Base-by-base conservation (phyloP, 2,888 invertebrate genomes). In the Trisateles emortualis region DNA sequence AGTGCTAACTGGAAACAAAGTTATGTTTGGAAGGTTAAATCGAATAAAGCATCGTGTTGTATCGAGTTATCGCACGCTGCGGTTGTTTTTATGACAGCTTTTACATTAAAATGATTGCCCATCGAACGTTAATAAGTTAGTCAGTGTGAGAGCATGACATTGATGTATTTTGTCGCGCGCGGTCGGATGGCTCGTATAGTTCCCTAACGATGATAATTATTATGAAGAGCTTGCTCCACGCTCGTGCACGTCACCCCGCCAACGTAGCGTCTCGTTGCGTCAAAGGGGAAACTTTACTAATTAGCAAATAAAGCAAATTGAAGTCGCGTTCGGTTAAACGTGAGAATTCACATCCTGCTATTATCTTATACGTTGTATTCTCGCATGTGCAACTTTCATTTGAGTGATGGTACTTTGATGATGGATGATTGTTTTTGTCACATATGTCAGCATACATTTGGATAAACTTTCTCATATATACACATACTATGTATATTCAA, bases 301-400 rank as follows among this genome's bases (percentile, higher is more conserved):
- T 89, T 88, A 88, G 85, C 84, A 85, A 88, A 89, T 88, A 88
- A 87, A 83, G 79, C 81, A 78, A 82, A 86, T 83, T 83, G 83
- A 82, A 83, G 80, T 80, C 76, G 76, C 83, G 78, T 81, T 81
- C 72, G 68, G 49, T 69, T 79, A 76, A 80, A 80, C 81, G 78
- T 76, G 81, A 74, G 72, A 82, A 75, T 78, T 78, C 76, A 74
- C 76, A 68, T 76, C 52, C 59, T 63, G 59, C 53, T 68, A 54
- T 52, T 71, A 77, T 81, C 72, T 73, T 70, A 72, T 59, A 74
- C 69, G 68, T 74, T 67, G 68, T 70, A 70, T 72, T 76, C 79
- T 76, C 74, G 66, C 66, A 62, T 72, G 54, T 64, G 58, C 44
- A 64, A 54, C 57, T 57, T 49, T 41, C 49, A 48, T 53, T 32